Percentiles rank a stretch among this genome's conserved stretches.
Conservation (phyloP, 2,888 invertebrate genomes). For the Diaprepes abbreviatus region DNA sequence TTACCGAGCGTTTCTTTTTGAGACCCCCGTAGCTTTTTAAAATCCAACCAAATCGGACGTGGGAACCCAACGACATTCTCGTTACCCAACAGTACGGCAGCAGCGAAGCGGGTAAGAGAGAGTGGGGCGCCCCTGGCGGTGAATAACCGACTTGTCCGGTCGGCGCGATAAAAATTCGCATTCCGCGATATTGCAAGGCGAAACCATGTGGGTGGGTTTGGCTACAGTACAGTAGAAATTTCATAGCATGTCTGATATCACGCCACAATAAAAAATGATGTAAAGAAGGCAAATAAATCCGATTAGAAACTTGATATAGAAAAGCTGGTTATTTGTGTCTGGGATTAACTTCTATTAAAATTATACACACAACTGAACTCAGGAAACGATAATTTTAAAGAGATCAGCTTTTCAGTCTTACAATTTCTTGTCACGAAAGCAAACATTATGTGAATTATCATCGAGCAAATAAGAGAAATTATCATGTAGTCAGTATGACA, state of each 20-base stretch:
- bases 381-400: too few relatives aligned
- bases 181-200: constrained; percentile 33
- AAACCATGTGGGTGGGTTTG: constrained; percentile 33
- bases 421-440: too few relatives aligned
- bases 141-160: constrained; percentile 33
- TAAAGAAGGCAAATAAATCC: constrained; percentile 1
- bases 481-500: too few relatives aligned
- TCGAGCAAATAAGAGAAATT: too few relatives aligned
- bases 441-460: too few relatives aligned
- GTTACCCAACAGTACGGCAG: constrained; percentile 21
- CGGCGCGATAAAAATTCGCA: constrained; percentile 34
- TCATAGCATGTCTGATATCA: constrained; percentile 1
- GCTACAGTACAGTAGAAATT: constrained; percentile 7
- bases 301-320: constrained; percentile 8
- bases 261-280: not conserved
- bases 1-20: not conserved
- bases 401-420: too few relatives aligned
- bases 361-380: too few relatives aligned
- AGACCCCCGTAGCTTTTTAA: constrained; percentile 1
- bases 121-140: constrained; percentile 20
- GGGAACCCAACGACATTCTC: constrained; percentile 34
- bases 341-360: too few relatives aligned
- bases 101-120: not conserved
- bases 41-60: constrained; percentile 28
- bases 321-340: not conserved